phyloP scores from a whole-genome alignment of 2,797 vertebrate species.

The Acanthiza pusilla region DNA sequence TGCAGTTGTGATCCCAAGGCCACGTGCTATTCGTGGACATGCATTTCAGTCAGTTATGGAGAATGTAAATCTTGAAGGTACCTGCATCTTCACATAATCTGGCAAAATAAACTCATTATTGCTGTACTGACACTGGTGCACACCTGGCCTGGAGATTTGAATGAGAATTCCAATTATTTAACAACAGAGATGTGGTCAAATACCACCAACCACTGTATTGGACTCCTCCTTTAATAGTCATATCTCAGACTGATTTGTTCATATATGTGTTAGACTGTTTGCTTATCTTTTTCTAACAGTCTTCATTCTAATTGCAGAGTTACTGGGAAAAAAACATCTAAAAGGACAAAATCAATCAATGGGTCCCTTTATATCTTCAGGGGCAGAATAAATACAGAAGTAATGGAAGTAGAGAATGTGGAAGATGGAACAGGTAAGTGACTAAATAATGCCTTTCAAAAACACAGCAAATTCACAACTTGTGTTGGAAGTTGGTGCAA shows the following conservation, averaged over 20 bases:
- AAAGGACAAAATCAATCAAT: constrained; percentile 96
- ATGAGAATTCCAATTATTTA: background rate
- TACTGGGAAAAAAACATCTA: constrained; percentile 92
- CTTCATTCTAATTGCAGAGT: constrained; percentile 80
- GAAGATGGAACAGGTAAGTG: constrained; percentile 86
- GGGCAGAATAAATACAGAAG: constrained; percentile 88
- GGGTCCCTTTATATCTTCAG: constrained; percentile 93
- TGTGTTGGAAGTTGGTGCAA: background rate
- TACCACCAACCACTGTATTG: background rate
- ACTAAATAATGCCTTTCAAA: background rate
- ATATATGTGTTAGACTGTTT: background rate
- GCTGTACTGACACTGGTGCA: background rate
- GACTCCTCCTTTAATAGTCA: background rate
- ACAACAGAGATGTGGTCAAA: background rate
- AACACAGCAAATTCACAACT: background rate
- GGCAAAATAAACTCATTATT: background rate
- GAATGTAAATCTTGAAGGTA: background rate
- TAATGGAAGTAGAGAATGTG: constrained; percentile 92
- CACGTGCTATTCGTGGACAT: background rate
- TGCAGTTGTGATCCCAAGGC: background rate
- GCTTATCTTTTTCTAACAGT: background rate
- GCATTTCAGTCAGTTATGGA: background rate
- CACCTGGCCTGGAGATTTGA: background rate
- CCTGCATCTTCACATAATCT: background rate
- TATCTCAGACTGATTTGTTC: background rate